phyloP scores from a whole-genome alignment of 92 coral and sea anemone species.

The Epizoanthus ramosus region DNA sequence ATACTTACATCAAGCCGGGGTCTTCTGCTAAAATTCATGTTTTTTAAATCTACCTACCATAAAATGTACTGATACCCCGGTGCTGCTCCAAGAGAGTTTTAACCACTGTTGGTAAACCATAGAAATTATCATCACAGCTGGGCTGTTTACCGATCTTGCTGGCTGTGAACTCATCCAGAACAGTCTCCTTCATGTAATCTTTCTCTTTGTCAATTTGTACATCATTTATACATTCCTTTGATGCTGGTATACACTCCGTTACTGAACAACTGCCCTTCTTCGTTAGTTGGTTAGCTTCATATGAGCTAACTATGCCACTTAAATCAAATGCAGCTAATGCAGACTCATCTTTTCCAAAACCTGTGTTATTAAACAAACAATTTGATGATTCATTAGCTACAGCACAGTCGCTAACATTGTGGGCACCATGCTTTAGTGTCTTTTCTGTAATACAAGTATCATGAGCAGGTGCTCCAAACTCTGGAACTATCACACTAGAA shows the following conservation, averaged over 20 bases:
- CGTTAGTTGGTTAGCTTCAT: constrained; percentile 32
- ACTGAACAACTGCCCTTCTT: background rate
- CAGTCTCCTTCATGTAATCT: background rate
- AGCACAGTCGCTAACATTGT: background rate
- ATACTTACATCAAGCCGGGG: background rate
- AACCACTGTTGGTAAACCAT: constrained; percentile 82
- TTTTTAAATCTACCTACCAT: constrained; percentile 69
- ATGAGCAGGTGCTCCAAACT: background rate
- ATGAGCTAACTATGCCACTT: constrained; percentile 64
- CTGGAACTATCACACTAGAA: background rate
- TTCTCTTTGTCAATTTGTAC: background rate
- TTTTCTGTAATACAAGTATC: background rate
- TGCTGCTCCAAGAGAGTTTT: constrained; percentile 68
- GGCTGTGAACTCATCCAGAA: background rate
- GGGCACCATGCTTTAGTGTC: background rate
- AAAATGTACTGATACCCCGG: constrained; percentile 84
- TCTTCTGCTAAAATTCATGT: background rate
- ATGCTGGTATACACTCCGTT: background rate
- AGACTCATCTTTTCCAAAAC: constrained; percentile 73
- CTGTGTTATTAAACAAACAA: constrained; percentile 38
- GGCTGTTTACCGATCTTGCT: background rate
- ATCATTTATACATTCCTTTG: background rate
- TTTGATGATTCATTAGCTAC: constrained; percentile 24
- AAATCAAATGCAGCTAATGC: constrained; percentile 77
- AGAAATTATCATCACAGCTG: constrained; percentile 53